Base-by-base conservation (phyloP, 2,797 vertebrate species). In the Centroberyx gerrardi region DNA sequence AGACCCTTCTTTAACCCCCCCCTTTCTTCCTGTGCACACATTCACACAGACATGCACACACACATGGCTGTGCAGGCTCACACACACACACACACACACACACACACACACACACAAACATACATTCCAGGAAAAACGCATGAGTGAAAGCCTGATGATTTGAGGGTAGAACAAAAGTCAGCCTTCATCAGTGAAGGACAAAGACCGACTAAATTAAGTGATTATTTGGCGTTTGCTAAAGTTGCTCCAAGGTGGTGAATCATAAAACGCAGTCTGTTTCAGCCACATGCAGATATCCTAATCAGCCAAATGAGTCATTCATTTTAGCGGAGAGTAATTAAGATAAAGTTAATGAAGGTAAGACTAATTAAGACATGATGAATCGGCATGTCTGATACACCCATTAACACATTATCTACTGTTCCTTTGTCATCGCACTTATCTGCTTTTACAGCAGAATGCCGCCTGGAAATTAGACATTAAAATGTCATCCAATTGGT, bases 311-410 rank as follows among this genome's bases (percentile, higher is more conserved):
- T 87, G 82, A 88, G 61, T 88, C 82, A 90, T 91, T 93, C 74
- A 91, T 88, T 89, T 87, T 64, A 54, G 87, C 46, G n/a, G 69
- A 74, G 67, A 22, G 72, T 87, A 93, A 94, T 95, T 93, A 94
- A 95, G 94, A 95, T 94, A 94, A 95, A 89, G 82, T 90, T 93
- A 95, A 95, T 94, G 91, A 92, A 92, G 92, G 91, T 87, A 90
- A 81, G 82, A 80, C 91, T 90, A 93, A 95, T 95, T 93, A 94
- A 95, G 90, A 92, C 85, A 80, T 93, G 92, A 92, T 91, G 84
- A 93, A 94, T 90, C 66, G 83, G 80, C 84, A 81, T 82, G 91
- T 93, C 92, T 68, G 70, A 81, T 81, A 78, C 75, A 77, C 64
- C 73, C 81, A 86, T 94, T 90, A 92, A 71, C 73, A 84, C 64